A percentile compares a stretch with the other conserved stretches of the same genome.
phyloP scores from a whole-genome alignment of 2,113 vertebrate species.

The Indicator maculatus region DNA sequence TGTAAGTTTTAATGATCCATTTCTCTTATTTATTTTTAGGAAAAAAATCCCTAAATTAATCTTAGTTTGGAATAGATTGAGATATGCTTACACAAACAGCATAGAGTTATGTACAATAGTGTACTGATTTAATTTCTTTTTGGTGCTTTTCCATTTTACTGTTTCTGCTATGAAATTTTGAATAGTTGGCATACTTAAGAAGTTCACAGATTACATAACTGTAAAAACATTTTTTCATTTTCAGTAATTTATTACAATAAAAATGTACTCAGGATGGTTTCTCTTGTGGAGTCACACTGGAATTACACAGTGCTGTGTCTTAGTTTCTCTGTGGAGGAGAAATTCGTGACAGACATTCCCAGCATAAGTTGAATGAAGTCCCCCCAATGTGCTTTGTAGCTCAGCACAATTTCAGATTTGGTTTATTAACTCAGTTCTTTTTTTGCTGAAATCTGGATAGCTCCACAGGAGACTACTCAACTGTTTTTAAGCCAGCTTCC shows the following conservation, averaged over 20 bases:
- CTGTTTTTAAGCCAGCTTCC: neutral
- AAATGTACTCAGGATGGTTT: neutral
- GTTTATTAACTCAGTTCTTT: neutral
- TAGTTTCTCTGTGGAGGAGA: neutral
- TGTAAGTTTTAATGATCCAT: neutral
- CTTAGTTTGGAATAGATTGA: neutral
- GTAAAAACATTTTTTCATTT: neutral
- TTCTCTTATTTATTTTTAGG: neutral
- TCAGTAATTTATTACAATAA: neutral
- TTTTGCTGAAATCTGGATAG: neutral
- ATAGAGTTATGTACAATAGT: neutral
- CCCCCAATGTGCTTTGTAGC: neutral
- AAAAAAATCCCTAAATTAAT: neutral
- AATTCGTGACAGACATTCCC: neutral
- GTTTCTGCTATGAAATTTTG: neutral
- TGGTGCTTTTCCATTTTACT: neutral
- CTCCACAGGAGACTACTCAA: neutral
- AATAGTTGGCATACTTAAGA: neutral
- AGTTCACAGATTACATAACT: neutral
- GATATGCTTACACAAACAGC: neutral
- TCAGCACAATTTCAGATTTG: neutral
- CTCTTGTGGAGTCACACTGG: neutral
- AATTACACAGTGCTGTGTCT: neutral
- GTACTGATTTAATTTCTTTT: neutral
- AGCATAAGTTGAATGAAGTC: neutral